Conservation (phyloP, 2,797 vertebrate genomes). For the Gorsachius magnificus region DNA sequence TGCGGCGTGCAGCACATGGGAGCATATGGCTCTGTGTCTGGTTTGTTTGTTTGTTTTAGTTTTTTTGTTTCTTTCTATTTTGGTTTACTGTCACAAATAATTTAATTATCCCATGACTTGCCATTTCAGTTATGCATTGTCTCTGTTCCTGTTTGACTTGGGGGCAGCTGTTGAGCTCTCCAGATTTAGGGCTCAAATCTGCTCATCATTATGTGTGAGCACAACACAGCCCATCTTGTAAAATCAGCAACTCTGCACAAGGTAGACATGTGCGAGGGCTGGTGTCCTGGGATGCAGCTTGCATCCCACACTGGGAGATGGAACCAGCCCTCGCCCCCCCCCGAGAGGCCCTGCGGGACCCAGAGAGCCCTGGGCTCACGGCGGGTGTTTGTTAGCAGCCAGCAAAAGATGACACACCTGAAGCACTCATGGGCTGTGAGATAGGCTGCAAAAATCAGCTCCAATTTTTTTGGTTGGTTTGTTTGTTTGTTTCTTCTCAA, state of each 20-base stretch:
- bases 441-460: background rate
- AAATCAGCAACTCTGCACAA: background rate
- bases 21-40: conserved; percentile 71
- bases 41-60: conserved; percentile 72
- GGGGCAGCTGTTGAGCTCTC: conserved; percentile 68
- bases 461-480: too few relatives aligned
- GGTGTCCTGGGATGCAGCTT: background rate
- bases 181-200: conserved; percentile 68
- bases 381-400: background rate
- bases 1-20: background rate
- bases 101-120: conserved; percentile 72
- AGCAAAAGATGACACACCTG: background rate
- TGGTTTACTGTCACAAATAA: conserved; percentile 74
- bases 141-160: conserved; percentile 70
- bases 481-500: background rate
- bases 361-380: fast-evolving
- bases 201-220: conserved; percentile 51
- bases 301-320: fast-evolving
- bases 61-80: conserved; percentile 74
- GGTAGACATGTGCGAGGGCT: background rate
- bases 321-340: background rate
- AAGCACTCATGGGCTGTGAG: background rate
- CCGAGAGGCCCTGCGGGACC: background rate
- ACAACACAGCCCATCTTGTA: background rate
- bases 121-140: conserved; percentile 73